Evolutionary conservation across 37 sponge, comb jelly and placozoan genomes (phyloP), one percentile per base, ranked within the genome.

Genomic region (Geodia barretti): DNA sequence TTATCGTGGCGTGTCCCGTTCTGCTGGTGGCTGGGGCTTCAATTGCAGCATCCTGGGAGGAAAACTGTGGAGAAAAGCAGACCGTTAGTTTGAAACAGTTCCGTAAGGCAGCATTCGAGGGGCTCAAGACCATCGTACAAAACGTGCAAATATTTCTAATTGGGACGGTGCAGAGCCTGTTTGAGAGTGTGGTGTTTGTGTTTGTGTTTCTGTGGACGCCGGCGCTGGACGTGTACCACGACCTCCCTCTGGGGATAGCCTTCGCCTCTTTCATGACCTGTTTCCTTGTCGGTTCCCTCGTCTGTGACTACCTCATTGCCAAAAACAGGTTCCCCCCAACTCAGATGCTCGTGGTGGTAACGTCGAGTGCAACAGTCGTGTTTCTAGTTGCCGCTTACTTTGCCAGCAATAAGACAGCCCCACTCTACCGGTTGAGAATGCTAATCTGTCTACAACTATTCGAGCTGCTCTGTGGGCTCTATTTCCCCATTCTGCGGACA

Each of bases 221-320:
- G 29, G 80, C 91, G 1, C 88, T 90, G 38, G 88, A 82, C 58
- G 77, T 75, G 1, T 67, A 11, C 43, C 73, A 87, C 28, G 84
- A 85, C 54, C 17, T 84, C 26, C 90, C 94, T 1, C 77, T 93
- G 35, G 94, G 94, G 4, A 83, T 93, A 29, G 72, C 85, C 2
- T 93, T 93, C 66, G 94, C 94, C 17, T 79, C 85, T 14, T 94
- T 94, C 61, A 94, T 94, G 95, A 91, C 90, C 9, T 82, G 87
- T 34, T 84, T 71, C 58, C 20, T 94, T 43, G 54, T 94, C 21
- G 95, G 95, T 32, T 73, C 79, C 17, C 59, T 90, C 28, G 31
- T 87, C 26, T 90, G 81, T 62, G 80, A 88, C 41, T 77, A 88
- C 54, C 85, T 94, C 24, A 73, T 73, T n/a, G 38, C 81, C 35